Evolutionary conservation across 1,140 invertebrate genomes (phyloP).

Genomic region (Hyphantria cunea): DNA sequence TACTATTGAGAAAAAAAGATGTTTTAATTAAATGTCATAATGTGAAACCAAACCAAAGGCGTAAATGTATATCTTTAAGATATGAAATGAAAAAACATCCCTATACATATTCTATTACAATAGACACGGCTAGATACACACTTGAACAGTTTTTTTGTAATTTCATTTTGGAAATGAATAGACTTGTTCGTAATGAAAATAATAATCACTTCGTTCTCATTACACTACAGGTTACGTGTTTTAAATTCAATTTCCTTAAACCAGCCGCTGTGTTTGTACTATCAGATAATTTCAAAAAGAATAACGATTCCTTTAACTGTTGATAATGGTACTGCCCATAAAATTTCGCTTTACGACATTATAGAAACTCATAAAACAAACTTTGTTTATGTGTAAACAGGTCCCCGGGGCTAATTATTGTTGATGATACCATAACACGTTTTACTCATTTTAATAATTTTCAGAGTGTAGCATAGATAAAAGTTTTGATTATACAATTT

Average conservation of each 20-base stretch:
- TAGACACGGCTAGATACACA: too few species aligned
- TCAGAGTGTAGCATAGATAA: constrained; percentile 2
- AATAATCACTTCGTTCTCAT: too few species aligned
- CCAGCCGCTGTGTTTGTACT: constrained; percentile 4
- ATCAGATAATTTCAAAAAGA: constrained; percentile 19
- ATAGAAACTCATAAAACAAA: constrained; percentile 27
- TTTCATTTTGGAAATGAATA: too few species aligned
- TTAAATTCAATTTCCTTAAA: constrained; percentile 5
- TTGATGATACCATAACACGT: constrained; percentile 18
- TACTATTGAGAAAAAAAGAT: too few species aligned
- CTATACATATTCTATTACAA: too few species aligned
- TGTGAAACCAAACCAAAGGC: too few species aligned
- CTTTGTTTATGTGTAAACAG: constrained; percentile 25
- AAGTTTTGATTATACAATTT: constrained; percentile 16
- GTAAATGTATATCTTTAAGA: too few species aligned
- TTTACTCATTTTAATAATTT: constrained; percentile 6
- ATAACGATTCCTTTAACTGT: constrained; percentile 20
- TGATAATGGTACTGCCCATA: constrained; percentile 24
- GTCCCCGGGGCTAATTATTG: constrained; percentile 11
- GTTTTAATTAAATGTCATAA: too few species aligned
- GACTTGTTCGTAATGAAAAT: too few species aligned
- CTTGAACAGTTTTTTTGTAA: too few species aligned
- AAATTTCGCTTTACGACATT: constrained; percentile 27
- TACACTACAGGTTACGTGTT: too few species aligned
- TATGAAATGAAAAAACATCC: too few species aligned